These are phyloP conservation scores for Danaus chrysippus DNA, from an alignment of 2,888 invertebrate genomes.

Conservation along the genomic window DNA sequence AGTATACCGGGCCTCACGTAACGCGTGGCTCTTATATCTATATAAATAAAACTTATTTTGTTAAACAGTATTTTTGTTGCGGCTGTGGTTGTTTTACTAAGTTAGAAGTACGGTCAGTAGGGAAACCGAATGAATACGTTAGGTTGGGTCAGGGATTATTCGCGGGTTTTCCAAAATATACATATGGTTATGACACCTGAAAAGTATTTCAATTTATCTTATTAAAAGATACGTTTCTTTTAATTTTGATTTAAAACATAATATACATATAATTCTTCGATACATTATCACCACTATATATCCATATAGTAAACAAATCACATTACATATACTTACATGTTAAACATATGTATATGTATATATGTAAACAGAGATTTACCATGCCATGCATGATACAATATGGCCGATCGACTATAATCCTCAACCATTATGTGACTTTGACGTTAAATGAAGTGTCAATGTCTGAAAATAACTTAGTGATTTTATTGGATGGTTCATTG, in stretches of 20 bases:
- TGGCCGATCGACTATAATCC: constrained; percentile 46
- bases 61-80: constrained; percentile 5
- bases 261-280: no score
- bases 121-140: constrained; percentile 46
- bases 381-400: not conserved
- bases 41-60: constrained; percentile 16
- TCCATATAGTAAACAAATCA: no score
- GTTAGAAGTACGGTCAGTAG: constrained; percentile 52
- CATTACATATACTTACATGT: no score
- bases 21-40: constrained; percentile 14
- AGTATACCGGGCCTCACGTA: constrained; percentile 19
- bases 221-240: no score
- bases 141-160: constrained; percentile 53
- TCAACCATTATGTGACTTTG: constrained; percentile 64
- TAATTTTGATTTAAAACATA: no score
- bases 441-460: constrained; percentile 28
- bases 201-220: no score
- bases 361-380: no score
- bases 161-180: not conserved
- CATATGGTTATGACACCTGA: no score
- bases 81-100: constrained; percentile 28
- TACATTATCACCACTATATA: no score
- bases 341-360: no score
- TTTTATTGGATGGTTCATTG: no score
- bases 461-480: constrained; percentile 15